These are phyloP conservation scores for Polydrusus tereticollis DNA, from an alignment of 2,888 invertebrate genomes.

Conservation along the genomic window DNA sequence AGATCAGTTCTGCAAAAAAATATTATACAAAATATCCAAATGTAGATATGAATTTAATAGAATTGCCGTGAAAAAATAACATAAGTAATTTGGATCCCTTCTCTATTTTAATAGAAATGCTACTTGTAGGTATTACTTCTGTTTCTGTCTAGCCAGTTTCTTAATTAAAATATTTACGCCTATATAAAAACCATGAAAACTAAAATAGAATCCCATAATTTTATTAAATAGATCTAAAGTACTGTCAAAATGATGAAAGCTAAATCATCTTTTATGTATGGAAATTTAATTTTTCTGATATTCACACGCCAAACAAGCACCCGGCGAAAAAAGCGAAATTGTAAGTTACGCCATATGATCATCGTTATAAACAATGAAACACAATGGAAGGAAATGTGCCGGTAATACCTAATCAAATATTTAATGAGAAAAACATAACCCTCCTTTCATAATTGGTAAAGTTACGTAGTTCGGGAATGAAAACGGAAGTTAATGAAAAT, in stretches of 20 bases:
- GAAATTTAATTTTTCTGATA: background rate
- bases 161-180: too few relatives aligned
- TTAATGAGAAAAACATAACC: background rate
- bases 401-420: background rate
- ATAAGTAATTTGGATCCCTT: too few relatives aligned
- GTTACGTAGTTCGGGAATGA: background rate
- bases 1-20: too few relatives aligned
- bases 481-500: background rate
- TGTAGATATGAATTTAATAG: too few relatives aligned
- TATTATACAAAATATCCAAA: too few relatives aligned
- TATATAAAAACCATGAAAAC: too few relatives aligned
- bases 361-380: slow-evolving; percentile 6
- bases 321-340: background rate
- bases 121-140: too few relatives aligned
- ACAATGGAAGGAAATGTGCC: slow-evolving; percentile 6
- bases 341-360: background rate
- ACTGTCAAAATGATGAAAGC: background rate
- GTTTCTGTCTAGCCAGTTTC: too few relatives aligned
- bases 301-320: background rate
- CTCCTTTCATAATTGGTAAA: background rate
- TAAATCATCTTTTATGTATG: background rate
- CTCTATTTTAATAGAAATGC: too few relatives aligned
- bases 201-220: too few relatives aligned
- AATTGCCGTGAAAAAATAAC: too few relatives aligned
- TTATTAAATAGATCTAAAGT: too few relatives aligned